These are phyloP conservation scores for Spodoptera picta DNA, from an alignment of 2,888 invertebrate genomes.

Conservation along the genomic window DNA sequence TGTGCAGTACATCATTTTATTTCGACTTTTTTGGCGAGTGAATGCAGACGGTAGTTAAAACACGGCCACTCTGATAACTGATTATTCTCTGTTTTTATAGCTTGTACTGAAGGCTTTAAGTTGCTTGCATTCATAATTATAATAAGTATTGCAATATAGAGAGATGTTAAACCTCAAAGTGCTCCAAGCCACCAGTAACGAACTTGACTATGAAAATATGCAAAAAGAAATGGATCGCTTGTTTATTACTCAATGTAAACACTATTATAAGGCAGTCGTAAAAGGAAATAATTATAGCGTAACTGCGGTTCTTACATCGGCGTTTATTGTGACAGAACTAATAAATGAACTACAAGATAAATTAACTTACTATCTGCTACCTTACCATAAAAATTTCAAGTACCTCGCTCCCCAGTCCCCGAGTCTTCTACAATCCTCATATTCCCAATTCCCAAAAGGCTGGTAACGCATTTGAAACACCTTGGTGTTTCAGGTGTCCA, in stretches of 20 bases:
- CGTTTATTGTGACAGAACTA: no score
- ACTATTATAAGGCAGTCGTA: background rate
- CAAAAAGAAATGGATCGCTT: background rate
- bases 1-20: slow-evolving; percentile 28
- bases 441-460: no score
- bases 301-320: no score
- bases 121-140: slow-evolving; percentile 3
- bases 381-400: no score
- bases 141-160: slow-evolving; percentile 17
- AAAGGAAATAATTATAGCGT: no score
- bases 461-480: no score
- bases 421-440: no score
- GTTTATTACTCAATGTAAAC: background rate
- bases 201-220: background rate
- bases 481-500: no score
- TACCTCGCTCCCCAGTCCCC: no score
- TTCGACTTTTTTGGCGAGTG: slow-evolving; percentile 19
- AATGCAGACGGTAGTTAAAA: slow-evolving; percentile 24
- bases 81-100: slow-evolving; percentile 29
- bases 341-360: no score
- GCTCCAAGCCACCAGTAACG: background rate
- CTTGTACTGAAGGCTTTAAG: slow-evolving; percentile 7
- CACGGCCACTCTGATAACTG: slow-evolving; percentile 21
- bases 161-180: background rate
- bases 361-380: no score